phyloP scores from a whole-genome alignment of 2,888 invertebrate genomes.

The Cryptocephalus moraei region DNA sequence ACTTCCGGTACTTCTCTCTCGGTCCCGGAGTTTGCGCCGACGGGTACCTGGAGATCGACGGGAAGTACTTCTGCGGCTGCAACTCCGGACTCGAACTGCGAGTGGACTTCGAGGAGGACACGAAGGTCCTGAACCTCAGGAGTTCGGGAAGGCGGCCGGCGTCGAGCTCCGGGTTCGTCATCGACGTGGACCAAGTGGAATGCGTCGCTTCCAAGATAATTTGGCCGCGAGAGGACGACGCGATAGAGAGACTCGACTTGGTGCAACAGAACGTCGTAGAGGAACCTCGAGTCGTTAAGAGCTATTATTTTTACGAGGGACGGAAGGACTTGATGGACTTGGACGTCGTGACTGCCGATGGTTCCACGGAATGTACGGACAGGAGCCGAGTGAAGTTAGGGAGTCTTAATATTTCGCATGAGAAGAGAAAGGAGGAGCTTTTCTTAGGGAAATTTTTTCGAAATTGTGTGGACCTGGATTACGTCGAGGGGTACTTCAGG shows the following conservation, averaged over 20 bases:
- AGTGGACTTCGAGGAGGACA: conserved; percentile 28
- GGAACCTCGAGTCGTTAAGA: conserved; percentile 16
- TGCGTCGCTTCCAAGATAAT: conserved; percentile 32
- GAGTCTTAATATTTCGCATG: too few species aligned
- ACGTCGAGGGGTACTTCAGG: conserved; percentile 33
- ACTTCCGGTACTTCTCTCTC: conserved; percentile 45
- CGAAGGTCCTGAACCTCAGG: conserved; percentile 39
- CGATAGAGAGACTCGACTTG: conserved; percentile 4
- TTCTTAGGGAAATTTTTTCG: too few species aligned
- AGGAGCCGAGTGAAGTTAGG: too few species aligned
- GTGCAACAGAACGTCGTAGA: conserved; percentile 16
- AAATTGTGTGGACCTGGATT: conserved; percentile 28
- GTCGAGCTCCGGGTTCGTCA: conserved; percentile 41
- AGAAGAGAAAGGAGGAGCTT: too few species aligned
- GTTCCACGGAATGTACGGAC: too few species aligned
- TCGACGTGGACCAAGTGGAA: conserved; percentile 47
- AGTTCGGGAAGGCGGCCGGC: conserved; percentile 36
- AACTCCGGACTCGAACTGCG: conserved; percentile 36
- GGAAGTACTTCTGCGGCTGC: conserved; percentile 48
- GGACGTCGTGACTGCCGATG: too few species aligned
- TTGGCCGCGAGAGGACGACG: too few species aligned
- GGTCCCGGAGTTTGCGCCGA: conserved; percentile 39
- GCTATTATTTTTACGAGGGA: conserved; percentile 27
- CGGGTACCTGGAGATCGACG: conserved; percentile 47
- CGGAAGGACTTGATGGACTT: conserved; percentile 1